These are phyloP conservation scores for Corythaeola cristata DNA, from an alignment of 2,113 vertebrate species.

Conservation along the genomic window DNA sequence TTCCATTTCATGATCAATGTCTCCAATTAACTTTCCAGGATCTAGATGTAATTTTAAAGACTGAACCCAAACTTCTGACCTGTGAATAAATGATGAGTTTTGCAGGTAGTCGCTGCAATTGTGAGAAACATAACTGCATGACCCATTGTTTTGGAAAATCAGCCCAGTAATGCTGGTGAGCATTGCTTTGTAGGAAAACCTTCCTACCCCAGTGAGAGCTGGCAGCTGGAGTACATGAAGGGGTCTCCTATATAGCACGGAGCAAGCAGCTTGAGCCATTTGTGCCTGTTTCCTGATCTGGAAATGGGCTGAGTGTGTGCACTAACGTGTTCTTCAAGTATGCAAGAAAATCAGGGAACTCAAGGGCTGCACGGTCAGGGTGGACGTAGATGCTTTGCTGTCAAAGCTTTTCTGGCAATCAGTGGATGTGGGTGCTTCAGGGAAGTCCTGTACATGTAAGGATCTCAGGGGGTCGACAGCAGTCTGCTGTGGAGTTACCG, in stretches of 20 bases:
- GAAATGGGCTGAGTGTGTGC: background rate
- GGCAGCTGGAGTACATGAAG: background rate
- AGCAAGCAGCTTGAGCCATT: background rate
- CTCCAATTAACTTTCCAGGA: background rate
- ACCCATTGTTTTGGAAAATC: background rate
- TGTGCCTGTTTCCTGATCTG: background rate
- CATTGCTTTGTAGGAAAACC: background rate
- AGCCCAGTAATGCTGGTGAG: background rate
- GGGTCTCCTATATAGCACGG: background rate
- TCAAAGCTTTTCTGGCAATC: background rate
- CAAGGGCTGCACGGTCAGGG: background rate
- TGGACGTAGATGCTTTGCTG: background rate
- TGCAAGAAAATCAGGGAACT: background rate
- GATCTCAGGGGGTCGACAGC: background rate
- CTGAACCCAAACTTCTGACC: background rate
- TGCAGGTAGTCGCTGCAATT: background rate
- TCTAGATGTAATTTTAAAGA: background rate
- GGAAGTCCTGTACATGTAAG: background rate
- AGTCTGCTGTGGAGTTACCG: background rate
- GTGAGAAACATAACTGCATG: background rate
- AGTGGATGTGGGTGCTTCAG: background rate
- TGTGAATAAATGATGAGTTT: background rate
- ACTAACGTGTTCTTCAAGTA: background rate
- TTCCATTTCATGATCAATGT: background rate
- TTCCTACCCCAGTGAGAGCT: background rate